Conservation (phyloP, 2,888 invertebrate genomes). For the Fissipunctia ypsillon region DNA sequence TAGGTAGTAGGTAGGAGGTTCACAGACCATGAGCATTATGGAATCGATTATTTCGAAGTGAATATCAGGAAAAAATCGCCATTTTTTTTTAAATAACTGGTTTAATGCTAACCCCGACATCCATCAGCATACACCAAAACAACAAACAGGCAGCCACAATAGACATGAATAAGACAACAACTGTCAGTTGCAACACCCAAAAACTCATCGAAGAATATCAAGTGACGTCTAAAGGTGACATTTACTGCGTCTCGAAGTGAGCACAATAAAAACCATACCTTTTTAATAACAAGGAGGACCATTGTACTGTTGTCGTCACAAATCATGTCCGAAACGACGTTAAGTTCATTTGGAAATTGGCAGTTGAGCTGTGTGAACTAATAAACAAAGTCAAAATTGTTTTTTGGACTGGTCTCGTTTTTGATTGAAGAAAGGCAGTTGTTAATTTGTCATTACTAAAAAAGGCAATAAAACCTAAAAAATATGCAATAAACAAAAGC, state of each 20-base stretch:
- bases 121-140: conserved; percentile 6
- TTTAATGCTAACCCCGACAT: neutral
- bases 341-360: conserved; percentile 57
- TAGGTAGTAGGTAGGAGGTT: neutral
- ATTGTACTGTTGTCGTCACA: conserved; percentile 64
- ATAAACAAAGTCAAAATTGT: conserved; percentile 27
- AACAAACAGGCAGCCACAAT: conserved; percentile 47
- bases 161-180: conserved; percentile 64
- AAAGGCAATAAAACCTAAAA: neutral
- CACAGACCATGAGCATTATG: neutral
- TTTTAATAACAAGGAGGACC: conserved; percentile 64
- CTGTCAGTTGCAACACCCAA: conserved; percentile 57
- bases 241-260: conserved; percentile 58
- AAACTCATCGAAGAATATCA: conserved; percentile 55
- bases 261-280: conserved; percentile 62
- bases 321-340: conserved; percentile 65
- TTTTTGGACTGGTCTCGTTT: conserved; percentile 25
- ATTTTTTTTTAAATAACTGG: neutral
- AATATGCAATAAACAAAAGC: neutral
- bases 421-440: conserved; percentile 19
- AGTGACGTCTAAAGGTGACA: conserved; percentile 63
- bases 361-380: conserved; percentile 52
- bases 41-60: neutral
- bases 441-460: neutral
- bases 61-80: neutral